These are phyloP conservation scores for Drosophila setifemur DNA, from an alignment of 1,140 invertebrate genomes.

Conservation along the genomic window DNA sequence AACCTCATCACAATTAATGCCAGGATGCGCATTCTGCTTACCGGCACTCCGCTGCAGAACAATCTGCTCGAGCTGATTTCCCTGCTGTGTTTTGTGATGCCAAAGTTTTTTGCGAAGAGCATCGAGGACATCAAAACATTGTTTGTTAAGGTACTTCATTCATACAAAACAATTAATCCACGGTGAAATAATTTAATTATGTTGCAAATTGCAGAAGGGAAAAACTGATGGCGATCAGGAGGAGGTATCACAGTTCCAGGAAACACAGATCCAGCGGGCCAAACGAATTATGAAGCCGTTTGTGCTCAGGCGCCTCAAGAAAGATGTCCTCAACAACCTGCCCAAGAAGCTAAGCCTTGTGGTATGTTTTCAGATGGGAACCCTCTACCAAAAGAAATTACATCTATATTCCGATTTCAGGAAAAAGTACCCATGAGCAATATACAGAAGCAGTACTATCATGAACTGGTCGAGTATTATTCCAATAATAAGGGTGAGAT, in stretches of 20 bases:
- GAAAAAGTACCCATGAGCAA: conserved; percentile 86
- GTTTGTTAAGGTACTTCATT: conserved; percentile 89
- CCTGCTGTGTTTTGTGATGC: conserved; percentile 97
- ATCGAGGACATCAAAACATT: conserved; percentile 93
- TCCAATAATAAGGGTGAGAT: conserved; percentile 86
- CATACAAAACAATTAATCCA: too few relatives aligned
- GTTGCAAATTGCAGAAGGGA: conserved; percentile 64
- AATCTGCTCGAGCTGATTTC: conserved; percentile 98
- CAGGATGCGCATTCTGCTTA: conserved; percentile 91
- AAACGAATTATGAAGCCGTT: conserved; percentile 98
- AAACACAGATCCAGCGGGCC: conserved; percentile 94
- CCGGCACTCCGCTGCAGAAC: conserved; percentile 97
- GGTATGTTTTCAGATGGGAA: conserved; percentile 66
- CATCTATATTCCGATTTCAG: conserved; percentile 21
- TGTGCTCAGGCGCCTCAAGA: conserved; percentile 94
- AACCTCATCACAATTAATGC: conserved; percentile 95
- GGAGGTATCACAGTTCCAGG: conserved; percentile 90
- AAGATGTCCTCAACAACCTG: conserved; percentile 91
- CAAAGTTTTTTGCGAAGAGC: conserved; percentile 94
- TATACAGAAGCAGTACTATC: conserved; percentile 89
- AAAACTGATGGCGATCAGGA: conserved; percentile 83
- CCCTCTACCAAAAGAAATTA: not conserved
- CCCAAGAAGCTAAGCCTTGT: conserved; percentile 91
- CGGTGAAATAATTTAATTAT: not conserved
- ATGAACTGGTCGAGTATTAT: conserved; percentile 89